These are phyloP conservation scores for Caenorhabditis parvicauda DNA, from an alignment of 2,888 invertebrate species.

Conservation along the genomic window DNA sequence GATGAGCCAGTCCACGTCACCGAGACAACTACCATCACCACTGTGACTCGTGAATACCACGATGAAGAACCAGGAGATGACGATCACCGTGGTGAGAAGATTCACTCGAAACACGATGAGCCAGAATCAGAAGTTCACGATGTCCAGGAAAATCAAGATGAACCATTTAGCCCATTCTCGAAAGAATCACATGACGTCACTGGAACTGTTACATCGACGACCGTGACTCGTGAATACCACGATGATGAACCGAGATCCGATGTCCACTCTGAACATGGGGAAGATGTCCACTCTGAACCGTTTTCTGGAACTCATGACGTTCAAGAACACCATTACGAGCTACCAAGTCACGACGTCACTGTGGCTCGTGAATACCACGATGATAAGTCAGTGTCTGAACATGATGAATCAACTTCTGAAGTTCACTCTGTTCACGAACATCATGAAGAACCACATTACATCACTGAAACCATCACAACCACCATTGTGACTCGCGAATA, in stretches of 20 bases:
- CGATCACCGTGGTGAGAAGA: conserved; percentile 2
- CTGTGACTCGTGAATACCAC: conserved; percentile 8
- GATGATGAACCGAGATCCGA: not conserved
- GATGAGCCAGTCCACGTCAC: no score
- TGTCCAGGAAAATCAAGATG: conserved; percentile 2
- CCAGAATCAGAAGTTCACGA: conserved; percentile 2
- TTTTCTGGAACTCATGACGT: conserved; percentile 1
- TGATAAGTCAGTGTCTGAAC: not conserved
- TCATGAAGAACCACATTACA: not conserved
- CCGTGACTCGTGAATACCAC: conserved; percentile 9
- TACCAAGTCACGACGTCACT: not conserved
- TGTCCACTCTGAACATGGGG: conserved; percentile 6
- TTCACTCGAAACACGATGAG: conserved; percentile 6
- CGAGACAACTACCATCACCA: conserved; percentile 6
- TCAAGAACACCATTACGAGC: not conserved
- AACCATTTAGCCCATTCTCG: no score
- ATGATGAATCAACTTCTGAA: not conserved
- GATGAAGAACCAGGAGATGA: conserved; percentile 3
- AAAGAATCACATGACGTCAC: conserved; percentile 1
- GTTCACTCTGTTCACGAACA: not conserved
- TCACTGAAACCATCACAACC: no score
- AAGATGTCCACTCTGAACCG: not conserved
- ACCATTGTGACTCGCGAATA: conserved; percentile 1
- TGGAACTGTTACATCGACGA: conserved; percentile 12
- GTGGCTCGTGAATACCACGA: not conserved